Percentiles rank a stretch among this genome's conserved stretches.
Evolutionary conservation across 2,113 vertebrate species (phyloP).

Genomic region (Bolborhynchus lineola): DNA sequence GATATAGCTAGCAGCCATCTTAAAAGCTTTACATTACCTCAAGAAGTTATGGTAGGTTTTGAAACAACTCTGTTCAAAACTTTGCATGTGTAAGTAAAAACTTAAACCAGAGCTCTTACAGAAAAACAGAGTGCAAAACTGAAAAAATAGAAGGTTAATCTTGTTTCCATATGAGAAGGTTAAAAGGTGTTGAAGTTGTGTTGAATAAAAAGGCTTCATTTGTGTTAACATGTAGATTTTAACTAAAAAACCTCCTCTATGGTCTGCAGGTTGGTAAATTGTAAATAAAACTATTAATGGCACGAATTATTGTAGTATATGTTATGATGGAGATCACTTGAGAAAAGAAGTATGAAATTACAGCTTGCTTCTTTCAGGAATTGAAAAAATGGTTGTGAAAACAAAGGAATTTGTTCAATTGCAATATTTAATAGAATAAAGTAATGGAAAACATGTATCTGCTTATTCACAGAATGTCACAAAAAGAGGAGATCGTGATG

Average conservation of each 20-base stretch:
- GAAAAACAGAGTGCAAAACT: background rate
- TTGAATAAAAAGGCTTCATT: background rate
- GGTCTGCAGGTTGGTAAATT: background rate
- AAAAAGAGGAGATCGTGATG: background rate
- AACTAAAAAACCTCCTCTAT: background rate
- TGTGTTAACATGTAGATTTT: background rate
- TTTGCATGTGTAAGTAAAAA: background rate
- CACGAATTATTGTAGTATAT: conserved; percentile 17
- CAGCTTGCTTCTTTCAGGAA: conserved; percentile 16
- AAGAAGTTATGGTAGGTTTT: background rate
- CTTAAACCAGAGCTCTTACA: background rate
- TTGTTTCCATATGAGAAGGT: background rate
- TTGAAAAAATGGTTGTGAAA: conserved; percentile 15
- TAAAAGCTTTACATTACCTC: background rate
- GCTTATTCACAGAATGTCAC: background rate
- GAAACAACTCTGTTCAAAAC: background rate
- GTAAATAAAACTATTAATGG: conserved; percentile 7
- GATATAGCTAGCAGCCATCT: background rate
- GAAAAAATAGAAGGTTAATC: background rate
- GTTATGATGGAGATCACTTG: conserved; percentile 41
- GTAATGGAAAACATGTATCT: background rate
- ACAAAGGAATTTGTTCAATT: background rate
- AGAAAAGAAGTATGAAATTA: conserved; percentile 33
- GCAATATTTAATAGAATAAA: background rate
- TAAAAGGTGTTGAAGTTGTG: background rate